A percentile compares a stretch with the other conserved stretches of the same genome.
These are phyloP conservation scores for Micrastur ruficollis DNA, from an alignment of 2,797 vertebrate species.

Conservation along the genomic window DNA sequence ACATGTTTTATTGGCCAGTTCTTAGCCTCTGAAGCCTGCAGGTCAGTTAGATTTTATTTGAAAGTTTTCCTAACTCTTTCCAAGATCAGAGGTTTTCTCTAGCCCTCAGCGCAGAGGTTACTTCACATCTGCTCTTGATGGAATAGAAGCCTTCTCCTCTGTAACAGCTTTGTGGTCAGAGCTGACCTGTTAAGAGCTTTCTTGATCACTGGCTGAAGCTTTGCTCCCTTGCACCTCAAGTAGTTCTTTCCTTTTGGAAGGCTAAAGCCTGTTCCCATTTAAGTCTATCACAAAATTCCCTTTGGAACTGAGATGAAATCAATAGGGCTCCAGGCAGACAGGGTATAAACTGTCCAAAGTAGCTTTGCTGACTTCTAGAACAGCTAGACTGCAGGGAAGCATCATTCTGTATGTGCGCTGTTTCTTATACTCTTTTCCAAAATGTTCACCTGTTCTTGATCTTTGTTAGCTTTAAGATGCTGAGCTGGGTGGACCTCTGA, in stretches of 20 bases:
- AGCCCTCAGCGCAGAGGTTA: not conserved
- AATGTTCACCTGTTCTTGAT: not conserved
- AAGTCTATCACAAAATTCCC: not conserved
- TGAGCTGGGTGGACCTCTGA: not conserved
- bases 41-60: not conserved
- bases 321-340: not conserved
- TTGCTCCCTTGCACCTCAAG: not conserved
- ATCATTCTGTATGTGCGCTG: not conserved
- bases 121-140: not conserved
- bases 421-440: not conserved
- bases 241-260: not conserved
- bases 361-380: not conserved
- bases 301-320: not conserved
- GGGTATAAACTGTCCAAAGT: not conserved
- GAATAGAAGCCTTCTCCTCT: not conserved
- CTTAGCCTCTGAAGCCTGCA: not conserved
- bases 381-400: not conserved
- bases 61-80: not conserved
- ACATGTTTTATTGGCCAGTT: not conserved
- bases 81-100: not conserved
- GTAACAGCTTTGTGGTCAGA: not conserved
- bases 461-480: not conserved
- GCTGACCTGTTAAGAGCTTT: not conserved
- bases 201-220: not conserved
- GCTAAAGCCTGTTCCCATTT: not conserved